Evolutionary conservation across 2,888 invertebrate species (phyloP), one percentile per base, ranked within the genome.

Genomic region (Lamproptera curius): DNA sequence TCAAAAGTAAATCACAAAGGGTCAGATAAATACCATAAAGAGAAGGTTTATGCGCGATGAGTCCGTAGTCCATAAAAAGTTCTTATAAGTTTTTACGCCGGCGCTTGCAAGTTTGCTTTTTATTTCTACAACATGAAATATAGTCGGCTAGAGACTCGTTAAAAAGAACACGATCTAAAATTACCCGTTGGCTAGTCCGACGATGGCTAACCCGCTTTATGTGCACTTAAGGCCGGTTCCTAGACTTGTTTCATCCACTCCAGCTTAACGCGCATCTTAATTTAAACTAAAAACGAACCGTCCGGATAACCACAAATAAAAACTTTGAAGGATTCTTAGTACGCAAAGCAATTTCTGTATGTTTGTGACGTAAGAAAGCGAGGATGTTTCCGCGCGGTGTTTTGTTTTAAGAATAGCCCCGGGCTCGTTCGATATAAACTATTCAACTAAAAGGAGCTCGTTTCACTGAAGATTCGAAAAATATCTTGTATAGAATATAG

Each of bases 181-280:
- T 76, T 76, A 77, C 73, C 55, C 67, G 70, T 58, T 62, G 70
- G 74, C 66, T 70, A 65, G 76, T 68, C 61, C 64, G 63, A 70
- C 68, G 67, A 61, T 63, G 67, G 68, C 67, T 76, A 75, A 76
- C 75, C 71, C 76, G 67, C 69, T 84, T 84, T 83, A 84, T 80
- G 79, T 73, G 75, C 77, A 73, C 76, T 83, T 82, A 80, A 82
- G 76, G 71, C 74, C 67, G 69, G 66, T 73, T 77, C 68, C 73
- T 69, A 69, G 71, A 76, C 76, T 79, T 76, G 73, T 77, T 75
- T 70, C 70, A 76, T 75, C 72, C 73, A 74, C 75, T 76, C 57
- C 67, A 70, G 75, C 73, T 81, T 77, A 76, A 76, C 71, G 73
- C 68, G 73, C 73, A 72, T 82, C 81, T 82, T 81, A 79, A 77